Percentiles rank a stretch among this genome's conserved stretches.
phyloP scores from a whole-genome alignment of 2,113 vertebrate genomes.

The Gallinago media region DNA sequence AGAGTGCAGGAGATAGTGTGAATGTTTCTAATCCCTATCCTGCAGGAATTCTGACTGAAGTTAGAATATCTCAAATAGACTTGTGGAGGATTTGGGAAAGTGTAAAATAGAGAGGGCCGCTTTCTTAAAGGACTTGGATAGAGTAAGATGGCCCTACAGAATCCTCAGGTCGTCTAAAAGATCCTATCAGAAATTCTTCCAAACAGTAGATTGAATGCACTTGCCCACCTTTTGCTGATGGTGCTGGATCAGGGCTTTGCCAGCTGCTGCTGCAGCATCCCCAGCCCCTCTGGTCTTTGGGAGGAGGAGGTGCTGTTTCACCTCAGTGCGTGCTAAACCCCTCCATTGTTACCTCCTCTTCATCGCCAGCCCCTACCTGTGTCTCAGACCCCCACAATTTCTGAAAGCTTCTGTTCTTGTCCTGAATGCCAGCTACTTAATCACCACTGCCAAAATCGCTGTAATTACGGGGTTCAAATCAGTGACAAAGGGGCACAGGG shows the following conservation, averaged over 20 bases:
- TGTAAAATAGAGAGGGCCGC: background rate
- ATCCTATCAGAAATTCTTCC: background rate
- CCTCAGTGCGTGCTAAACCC: constrained; percentile 24
- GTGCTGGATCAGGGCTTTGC: background rate
- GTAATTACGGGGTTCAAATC: constrained; percentile 57
- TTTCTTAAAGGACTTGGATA: background rate
- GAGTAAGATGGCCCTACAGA: background rate
- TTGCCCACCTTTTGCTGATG: constrained; percentile 10
- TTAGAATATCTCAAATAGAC: background rate
- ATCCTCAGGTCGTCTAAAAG: background rate
- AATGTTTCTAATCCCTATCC: constrained; percentile 7
- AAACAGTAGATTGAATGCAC: background rate
- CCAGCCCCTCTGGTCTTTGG: background rate
- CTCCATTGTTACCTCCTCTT: background rate
- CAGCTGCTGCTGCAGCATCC: background rate
- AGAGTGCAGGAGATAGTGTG: background rate
- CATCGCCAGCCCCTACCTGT: constrained; percentile 51
- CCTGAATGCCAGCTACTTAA: constrained; percentile 27
- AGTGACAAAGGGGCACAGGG: constrained; percentile 39
- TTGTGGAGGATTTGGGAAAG: background rate
- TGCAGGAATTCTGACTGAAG: background rate
- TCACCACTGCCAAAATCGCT: constrained; percentile 30
- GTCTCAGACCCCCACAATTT: constrained; percentile 13
- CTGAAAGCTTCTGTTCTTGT: constrained; percentile 52
- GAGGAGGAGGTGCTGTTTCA: constrained; percentile 30